Base-by-base conservation (phyloP, 2,888 invertebrate genomes). In the Galerucella pusilla region DNA sequence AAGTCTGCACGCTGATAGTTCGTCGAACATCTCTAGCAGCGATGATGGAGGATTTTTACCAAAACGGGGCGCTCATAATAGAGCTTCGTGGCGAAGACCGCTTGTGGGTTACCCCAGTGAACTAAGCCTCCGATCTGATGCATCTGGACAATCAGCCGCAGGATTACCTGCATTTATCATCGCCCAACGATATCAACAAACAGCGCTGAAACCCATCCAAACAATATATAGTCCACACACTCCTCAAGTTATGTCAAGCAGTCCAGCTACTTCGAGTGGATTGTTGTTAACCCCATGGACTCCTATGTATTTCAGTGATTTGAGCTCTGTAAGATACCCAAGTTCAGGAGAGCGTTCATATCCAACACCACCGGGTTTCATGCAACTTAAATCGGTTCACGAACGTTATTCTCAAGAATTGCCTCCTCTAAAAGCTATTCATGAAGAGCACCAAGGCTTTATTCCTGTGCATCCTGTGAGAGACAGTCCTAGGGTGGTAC, bases 31-130 rank as follows among this genome's bases (percentile, higher is more conserved):
- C 28, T 92, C 92, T 75, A 88, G 88, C 81, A 94, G 94, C 85
- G 95, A 95, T 88, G 96, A 96, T 88, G 96, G 96, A 74, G 96
- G 96, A 52, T 96, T 96, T 88, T 90, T 94, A 74, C 93, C 94
- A 71, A 90, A 90, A 63, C 88, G 89, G 78, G 81, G 81, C 45
- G 76, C 84, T 9, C 86, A 89, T 77, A 89, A 90, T 46, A 88
- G 91, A 28, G 91, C 92, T 45, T 91, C 92, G 0, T 92, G 92
- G 92, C 88, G 92, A 12, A 89, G 90, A 64, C 92, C 92, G 0
- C 85, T 93, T 63, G 91, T 93, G 20, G 91, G 90, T 16, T 90
- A 90, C 77, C 92, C 92, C 71, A 93, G 93, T 82, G 92, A 93
- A 83, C 86, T 93, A 68, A 93, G 93, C 83, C 86, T 93, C n/a